Evolutionary conservation across 2,797 vertebrate species (phyloP).

Genomic region (Macroramphosus scolopax): DNA sequence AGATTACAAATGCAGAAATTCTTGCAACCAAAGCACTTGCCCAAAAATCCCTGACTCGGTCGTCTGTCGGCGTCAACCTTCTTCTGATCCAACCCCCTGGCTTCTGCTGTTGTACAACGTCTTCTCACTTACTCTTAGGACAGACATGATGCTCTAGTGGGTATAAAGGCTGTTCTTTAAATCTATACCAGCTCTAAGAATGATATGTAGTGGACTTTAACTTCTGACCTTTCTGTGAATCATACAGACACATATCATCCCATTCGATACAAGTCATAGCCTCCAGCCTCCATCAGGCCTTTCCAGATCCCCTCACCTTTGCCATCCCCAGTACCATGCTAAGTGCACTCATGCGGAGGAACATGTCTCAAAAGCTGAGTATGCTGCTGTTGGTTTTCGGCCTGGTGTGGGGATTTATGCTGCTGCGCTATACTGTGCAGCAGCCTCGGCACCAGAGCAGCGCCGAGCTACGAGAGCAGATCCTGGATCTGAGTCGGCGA

Average conservation of each 20-base stretch:
- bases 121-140: slow-evolving; percentile 10
- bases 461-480: slow-evolving; percentile 90
- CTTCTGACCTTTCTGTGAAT: slow-evolving; percentile 16
- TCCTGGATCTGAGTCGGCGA: slow-evolving; percentile 92
- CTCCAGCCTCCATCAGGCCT: too few species aligned
- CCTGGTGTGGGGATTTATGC: slow-evolving; percentile 92
- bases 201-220: slow-evolving; percentile 21
- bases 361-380: slow-evolving; percentile 96
- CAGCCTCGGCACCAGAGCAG: slow-evolving; percentile 93
- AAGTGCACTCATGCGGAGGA: slow-evolving; percentile 87
- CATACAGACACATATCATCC: neutral
- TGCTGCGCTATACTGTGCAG: slow-evolving; percentile 92
- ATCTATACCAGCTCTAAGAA: neutral
- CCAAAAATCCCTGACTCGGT: slow-evolving; percentile 21
- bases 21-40: slow-evolving; percentile 15
- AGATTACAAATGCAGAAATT: too few species aligned
- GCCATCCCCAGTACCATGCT: slow-evolving; percentile 81
- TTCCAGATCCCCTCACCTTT: slow-evolving; percentile 9
- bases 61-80: slow-evolving; percentile 1
- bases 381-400: slow-evolving; percentile 90
- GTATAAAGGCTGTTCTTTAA: slow-evolving; percentile 3
- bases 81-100: slow-evolving; percentile 22
- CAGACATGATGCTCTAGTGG: slow-evolving; percentile 10
- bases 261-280: slow-evolving; percentile 3
- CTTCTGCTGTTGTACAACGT: slow-evolving; percentile 18